Base-by-base conservation (phyloP, 1,140 invertebrate genomes). In the Meloidogyne chitwoodi region DNA sequence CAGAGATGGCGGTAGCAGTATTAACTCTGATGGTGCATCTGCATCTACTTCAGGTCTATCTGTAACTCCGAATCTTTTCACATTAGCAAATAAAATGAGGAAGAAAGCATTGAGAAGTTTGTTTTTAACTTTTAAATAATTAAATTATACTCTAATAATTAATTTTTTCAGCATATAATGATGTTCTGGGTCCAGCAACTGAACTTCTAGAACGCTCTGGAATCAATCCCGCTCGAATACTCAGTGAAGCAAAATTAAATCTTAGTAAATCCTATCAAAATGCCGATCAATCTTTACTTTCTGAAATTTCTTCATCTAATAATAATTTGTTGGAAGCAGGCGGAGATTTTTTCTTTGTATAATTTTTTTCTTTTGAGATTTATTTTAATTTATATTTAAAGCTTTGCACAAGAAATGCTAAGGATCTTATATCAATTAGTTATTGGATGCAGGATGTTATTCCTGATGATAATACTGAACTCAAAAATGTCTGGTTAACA, bases 41-140 rank as follows among this genome's bases (percentile, higher is more conserved):
- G 44, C 70, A 5, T 72, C 71, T 0, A 73, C 71, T 31, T 73
- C 71, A 11, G 26, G 22, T 26, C 14, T 22, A 26, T 22, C 3
- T 24, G 64, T 77, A 6, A 85, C 82, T 22, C 82, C 82, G 11
- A 83, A 81, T 65, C 68, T 83, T 3, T 76, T 79, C 2, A 83
- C 83, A 19, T 63, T 83, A n/a, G 78, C 84, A 26, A 75, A 73
- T 75, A 83, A 83, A 74, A 56, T 83, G 31, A 68, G 83, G 48
- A 85, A 85, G 41, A 70, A 84, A 61, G 82, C 81, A 24, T 19
- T 83, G 44, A 85, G 77, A 82, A 80, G 81, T 82, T 38, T 38
- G 34, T 8, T 38, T n/a, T 38, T 38, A 79, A 38, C 41, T 38
- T 8, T 77, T 29, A 14, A 8, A 27, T 24, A 72, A 26, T 27